A percentile compares a stretch with the other conserved stretches of the same genome.
These are phyloP conservation scores for Tiaroga cobitis DNA, from an alignment of 2,797 vertebrate genomes.

Conservation along the genomic window DNA sequence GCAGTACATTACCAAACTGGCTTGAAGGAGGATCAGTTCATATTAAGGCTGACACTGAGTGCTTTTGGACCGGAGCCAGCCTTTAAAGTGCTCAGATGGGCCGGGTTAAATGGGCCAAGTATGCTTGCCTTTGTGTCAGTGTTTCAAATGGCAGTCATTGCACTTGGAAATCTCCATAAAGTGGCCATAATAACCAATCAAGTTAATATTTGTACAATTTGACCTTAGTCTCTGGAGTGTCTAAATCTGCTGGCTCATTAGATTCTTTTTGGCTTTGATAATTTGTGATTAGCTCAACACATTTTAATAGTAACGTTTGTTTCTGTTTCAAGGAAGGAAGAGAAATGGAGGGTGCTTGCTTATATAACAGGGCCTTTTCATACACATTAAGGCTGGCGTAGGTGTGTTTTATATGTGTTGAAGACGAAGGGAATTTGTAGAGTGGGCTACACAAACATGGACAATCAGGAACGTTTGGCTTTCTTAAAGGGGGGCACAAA, in stretches of 20 bases:
- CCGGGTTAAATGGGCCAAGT: conserved; percentile 18
- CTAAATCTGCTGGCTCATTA: conserved; percentile 19
- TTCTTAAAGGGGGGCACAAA: conserved; percentile 4
- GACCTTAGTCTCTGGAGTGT: background rate
- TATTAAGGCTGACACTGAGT: conserved; percentile 40
- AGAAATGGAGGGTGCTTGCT: conserved; percentile 15
- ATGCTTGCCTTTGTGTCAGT: conserved; percentile 2
- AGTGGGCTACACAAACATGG: conserved; percentile 18
- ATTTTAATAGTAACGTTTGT: conserved; percentile 16
- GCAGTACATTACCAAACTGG: conserved; percentile 16
- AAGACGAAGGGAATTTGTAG: background rate
- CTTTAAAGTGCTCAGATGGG: conserved; percentile 30
- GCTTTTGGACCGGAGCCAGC: conserved; percentile 50
- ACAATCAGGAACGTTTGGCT: background rate
- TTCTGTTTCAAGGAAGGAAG: background rate
- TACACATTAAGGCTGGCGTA: conserved; percentile 21
- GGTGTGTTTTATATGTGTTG: conserved; percentile 29
- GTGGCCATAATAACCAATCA: conserved; percentile 19
- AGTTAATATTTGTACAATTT: background rate
- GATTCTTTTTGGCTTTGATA: conserved; percentile 2
- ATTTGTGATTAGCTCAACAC: conserved; percentile 26
- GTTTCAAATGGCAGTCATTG: background rate
- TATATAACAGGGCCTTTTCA: conserved; percentile 12
- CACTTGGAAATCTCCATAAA: background rate
- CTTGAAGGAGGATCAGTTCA: conserved; percentile 22